Evolutionary conservation across 2,888 invertebrate genomes (phyloP), one percentile per base, ranked within the genome.

Genomic region (Neoitamus cyanurus): DNA sequence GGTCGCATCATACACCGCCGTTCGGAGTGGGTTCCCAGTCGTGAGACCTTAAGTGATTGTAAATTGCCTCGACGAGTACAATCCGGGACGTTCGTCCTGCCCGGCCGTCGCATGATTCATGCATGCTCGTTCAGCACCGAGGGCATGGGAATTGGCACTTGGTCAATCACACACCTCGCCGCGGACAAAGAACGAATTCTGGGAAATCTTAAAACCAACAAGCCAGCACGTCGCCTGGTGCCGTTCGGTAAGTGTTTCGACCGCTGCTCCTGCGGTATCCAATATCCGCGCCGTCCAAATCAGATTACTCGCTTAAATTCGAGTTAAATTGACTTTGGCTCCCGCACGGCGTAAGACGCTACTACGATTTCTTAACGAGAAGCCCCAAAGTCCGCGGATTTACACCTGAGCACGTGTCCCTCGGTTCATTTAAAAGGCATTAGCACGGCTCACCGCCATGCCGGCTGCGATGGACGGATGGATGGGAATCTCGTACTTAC

Each of bases 371-470:
- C 77, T 77, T 77, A 42, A 28, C 25, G 68, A 30, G 34, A 68
- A 11, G 20, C 34, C 48, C 58, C 42, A 31, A 37, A 20, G 9
- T 58, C 31, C 30, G 34, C 30, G 31, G 34, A 80, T 68, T 80
- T 46, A 31, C 15, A 31, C 31, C 31, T 34, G 31, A 80, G 69
- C 83, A 83, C 83, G 83, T 70, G 83, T 69, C 80, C n/a, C 42
- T 6, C 9, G 25, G 83, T 83, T 83, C 68, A 69, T 83, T 83
- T 80, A 80, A 80, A 80, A 80, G 58, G 6, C 80, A 80, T 80
- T 80, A 80, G 58, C 36, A 3, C 20, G 31, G 36, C n/a, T n/a
- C 13, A 34, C 9, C 15, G 75, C 34, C 36, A 15, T 20, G 30
- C 3, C 34, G 31, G 15, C 37, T 75, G 11, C 25, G 25, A 25